phyloP scores from a whole-genome alignment of 2,797 vertebrate species.

The Fistularia tabacaria region DNA sequence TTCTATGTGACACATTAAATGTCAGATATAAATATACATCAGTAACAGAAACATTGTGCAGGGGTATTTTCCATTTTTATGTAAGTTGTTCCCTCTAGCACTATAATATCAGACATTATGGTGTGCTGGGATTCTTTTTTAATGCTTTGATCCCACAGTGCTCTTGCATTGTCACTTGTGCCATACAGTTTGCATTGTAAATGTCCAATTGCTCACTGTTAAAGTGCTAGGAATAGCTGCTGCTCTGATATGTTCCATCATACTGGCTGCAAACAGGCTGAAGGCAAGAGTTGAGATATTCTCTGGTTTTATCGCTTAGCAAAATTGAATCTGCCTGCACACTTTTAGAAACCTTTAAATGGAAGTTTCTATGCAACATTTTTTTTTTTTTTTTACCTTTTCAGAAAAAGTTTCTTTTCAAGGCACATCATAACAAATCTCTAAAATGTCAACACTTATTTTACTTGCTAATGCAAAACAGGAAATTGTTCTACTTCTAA shows the following conservation, averaged over 20 bases:
- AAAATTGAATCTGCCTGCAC: neutral
- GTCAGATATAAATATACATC: too few relatives aligned
- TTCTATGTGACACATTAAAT: too few relatives aligned
- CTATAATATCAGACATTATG: neutral
- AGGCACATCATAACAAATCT: too few relatives aligned
- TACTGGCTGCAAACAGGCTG: neutral
- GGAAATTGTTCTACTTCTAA: too few relatives aligned
- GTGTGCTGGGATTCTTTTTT: neutral
- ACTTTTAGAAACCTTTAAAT: neutral
- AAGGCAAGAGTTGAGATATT: neutral
- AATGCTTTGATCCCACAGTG: constrained; percentile 4
- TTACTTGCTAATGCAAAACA: too few relatives aligned
- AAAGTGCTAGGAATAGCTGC: neutral
- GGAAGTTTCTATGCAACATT: neutral
- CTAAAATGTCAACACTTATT: too few relatives aligned
- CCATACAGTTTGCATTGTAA: constrained; percentile 6
- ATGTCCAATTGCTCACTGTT: constrained; percentile 1
- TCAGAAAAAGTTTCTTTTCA: neutral
- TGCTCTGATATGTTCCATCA: neutral
- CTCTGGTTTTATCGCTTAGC: neutral
- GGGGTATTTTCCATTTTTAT: neutral
- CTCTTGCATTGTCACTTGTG: neutral
- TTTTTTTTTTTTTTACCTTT: neutral
- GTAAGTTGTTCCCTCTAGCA: neutral
- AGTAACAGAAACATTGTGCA: too few relatives aligned